A percentile compares a stretch with the other conserved stretches of the same genome.
These are phyloP conservation scores for Notechis scutatus DNA, from an alignment of 2,113 vertebrate species.

Conservation along the genomic window DNA sequence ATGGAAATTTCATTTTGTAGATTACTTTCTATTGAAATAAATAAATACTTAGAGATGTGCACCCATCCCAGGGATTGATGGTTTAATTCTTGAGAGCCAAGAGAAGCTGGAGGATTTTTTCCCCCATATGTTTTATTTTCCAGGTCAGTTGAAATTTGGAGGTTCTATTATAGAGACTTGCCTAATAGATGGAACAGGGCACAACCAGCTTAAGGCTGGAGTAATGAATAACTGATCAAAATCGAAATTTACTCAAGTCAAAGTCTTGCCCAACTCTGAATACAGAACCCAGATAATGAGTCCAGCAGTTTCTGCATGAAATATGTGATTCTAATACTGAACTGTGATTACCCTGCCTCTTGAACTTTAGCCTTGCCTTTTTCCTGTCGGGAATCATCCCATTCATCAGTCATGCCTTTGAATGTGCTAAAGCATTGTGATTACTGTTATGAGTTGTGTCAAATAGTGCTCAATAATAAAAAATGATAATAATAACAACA, in stretches of 20 bases:
- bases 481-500: too few relatives aligned
- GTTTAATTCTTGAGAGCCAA: not conserved
- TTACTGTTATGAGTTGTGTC: not conserved
- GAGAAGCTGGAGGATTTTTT: not conserved
- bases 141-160: not conserved
- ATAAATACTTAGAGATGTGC: not conserved
- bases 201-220: not conserved
- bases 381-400: not conserved
- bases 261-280: not conserved
- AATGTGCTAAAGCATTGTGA: not conserved
- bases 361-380: not conserved
- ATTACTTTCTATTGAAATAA: not conserved
- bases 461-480: not conserved
- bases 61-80: not conserved
- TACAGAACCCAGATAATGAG: not conserved
- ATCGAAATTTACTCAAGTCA: not conserved
- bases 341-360: not conserved
- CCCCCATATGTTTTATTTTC: not conserved
- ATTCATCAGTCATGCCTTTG: not conserved
- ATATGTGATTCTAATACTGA: too few relatives aligned
- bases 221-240: not conserved
- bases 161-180: not conserved
- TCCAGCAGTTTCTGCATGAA: not conserved
- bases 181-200: not conserved
- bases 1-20: not conserved